A percentile compares a stretch with the other conserved stretches of the same genome.
Evolutionary conservation across 2,888 invertebrate species (phyloP).

Genomic region (Lasioglossum marginatum): DNA sequence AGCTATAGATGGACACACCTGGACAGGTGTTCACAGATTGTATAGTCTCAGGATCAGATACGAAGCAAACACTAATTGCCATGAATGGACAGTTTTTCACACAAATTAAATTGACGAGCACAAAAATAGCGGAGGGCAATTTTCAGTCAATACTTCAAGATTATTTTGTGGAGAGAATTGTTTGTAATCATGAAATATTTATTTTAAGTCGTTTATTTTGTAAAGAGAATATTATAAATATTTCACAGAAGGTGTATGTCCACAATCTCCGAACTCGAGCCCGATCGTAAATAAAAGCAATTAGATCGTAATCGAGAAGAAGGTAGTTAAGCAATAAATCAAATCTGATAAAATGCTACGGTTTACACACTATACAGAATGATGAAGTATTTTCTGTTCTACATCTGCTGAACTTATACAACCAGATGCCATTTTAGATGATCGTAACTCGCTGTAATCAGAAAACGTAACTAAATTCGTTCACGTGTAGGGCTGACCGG

Average conservation of each 20-base stretch:
- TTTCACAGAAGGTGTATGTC: background rate
- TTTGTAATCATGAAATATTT: no score
- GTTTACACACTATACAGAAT: background rate
- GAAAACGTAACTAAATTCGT: slow-evolving; percentile 15
- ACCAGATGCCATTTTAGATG: background rate
- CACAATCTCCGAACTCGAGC: background rate
- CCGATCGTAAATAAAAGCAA: background rate
- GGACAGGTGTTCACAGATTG: slow-evolving; percentile 20
- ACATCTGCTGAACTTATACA: background rate
- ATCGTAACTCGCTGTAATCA: background rate
- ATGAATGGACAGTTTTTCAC: background rate
- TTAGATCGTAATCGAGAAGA: background rate
- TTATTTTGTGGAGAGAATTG: background rate
- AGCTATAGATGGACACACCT: background rate
- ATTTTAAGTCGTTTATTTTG: no score
- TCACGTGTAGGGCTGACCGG: slow-evolving; percentile 13
- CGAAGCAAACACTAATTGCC: background rate
- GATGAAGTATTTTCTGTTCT: background rate
- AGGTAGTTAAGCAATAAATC: background rate
- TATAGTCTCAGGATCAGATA: slow-evolving; percentile 5
- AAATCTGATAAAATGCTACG: background rate
- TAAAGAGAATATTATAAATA: no score
- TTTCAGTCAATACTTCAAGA: background rate
- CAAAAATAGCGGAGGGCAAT: background rate
- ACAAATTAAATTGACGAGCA: background rate